Evolutionary conservation across 2,888 invertebrate species (phyloP).

Genomic region (Drosophila falleni): DNA sequence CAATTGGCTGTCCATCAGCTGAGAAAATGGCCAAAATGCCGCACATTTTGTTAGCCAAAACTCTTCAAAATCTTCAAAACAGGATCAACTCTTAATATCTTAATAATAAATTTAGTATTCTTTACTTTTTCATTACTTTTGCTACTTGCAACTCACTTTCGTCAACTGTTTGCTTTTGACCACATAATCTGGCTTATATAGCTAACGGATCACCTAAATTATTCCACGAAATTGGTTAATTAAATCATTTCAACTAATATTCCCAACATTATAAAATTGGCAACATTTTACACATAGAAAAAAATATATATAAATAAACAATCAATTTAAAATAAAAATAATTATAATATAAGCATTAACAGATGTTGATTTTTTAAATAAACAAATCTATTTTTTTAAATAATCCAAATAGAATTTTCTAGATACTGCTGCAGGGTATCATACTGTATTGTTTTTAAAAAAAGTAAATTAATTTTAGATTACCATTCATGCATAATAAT

Average conservation of each 20-base stretch:
- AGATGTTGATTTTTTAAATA: no score
- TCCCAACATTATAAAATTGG: conserved; percentile 21
- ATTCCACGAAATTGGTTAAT: conserved; percentile 29
- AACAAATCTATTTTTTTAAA: no score
- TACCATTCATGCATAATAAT: not conserved
- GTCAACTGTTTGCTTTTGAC: conserved; percentile 21
- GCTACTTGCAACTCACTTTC: conserved; percentile 13
- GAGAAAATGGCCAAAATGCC: conserved; percentile 84
- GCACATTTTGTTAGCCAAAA: conserved; percentile 67
- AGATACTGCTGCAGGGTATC: not conserved
- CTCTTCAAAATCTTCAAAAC: not conserved
- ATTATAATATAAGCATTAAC: no score
- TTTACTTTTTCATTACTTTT: not conserved
- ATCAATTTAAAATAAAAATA: no score
- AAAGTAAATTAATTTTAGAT: not conserved
- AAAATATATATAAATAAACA: not conserved
- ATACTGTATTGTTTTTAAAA: not conserved
- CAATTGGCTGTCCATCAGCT: conserved; percentile 60
- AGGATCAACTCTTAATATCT: not conserved
- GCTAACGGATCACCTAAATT: conserved; percentile 14
- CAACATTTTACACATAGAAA: conserved; percentile 6
- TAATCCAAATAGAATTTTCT: not conserved
- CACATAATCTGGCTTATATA: conserved; percentile 39
- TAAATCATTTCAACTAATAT: conserved; percentile 13
- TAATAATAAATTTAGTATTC: not conserved